Base-by-base conservation (phyloP, 2,113 vertebrate species). In the Plestiodon gilberti region DNA sequence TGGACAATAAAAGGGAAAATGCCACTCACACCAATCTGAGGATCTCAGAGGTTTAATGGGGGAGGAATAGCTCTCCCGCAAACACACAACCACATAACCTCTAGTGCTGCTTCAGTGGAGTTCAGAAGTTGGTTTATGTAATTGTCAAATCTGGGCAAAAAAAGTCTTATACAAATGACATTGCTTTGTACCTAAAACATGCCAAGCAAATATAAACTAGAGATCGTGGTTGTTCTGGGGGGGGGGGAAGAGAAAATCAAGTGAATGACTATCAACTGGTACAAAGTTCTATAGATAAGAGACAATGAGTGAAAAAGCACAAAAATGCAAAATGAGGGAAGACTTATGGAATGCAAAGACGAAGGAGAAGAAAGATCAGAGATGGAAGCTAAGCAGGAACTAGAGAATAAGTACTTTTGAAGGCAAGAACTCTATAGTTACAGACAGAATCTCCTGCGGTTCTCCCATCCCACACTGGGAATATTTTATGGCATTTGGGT, bases 201-300 rank as follows among this genome's bases (percentile, higher is more conserved):
- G 85, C 81, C 89, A 91, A 55, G 81, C 87, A 79, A 3, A 55
- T 88, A 89, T 86, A 48, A 75, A 62, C 73, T 87, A 94, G 90
- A 90, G 76, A 70, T 81, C 80, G 86, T 84, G 88, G 92, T 92
- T 91, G 92, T 87, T 81, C 87, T 91, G 91, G 6, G 28, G 48
- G 59, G 55, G 59, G 52, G 15, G 28, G 18, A 9, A 78, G 15
- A 9, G 2, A 30, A 17, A 59, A 35, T 33, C 23, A 78, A 57
- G 11, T 25, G 4, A 78, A 20, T n/a, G 48, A 74, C 22, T 43
- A 77, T 33, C 30, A 57, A 55, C 17, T 40, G 7, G 15, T 57
- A 55, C 11, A 30, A 6, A 38, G 33, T 73, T 38, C 28, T 17
- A 83, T 38, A 40, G 55, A 70, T 70, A 82, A 73, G 69, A 4